Percentiles rank a stretch among this genome's conserved stretches.
Conservation (phyloP, 2,113 vertebrate genomes). For the Hiodon alosoides region DNA sequence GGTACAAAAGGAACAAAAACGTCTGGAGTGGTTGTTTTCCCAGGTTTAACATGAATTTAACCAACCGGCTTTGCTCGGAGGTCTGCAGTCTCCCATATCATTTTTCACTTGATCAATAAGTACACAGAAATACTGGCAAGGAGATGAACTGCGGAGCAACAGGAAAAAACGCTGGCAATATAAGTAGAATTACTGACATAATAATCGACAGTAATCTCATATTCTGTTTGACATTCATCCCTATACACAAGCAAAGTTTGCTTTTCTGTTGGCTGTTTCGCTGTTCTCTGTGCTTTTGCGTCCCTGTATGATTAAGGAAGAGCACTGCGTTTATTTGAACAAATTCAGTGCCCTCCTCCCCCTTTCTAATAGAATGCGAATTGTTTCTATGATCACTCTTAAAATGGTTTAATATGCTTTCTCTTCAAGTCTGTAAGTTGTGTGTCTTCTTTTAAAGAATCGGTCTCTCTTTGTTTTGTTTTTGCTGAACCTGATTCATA, state of each 20-base stretch:
- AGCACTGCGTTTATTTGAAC: neutral
- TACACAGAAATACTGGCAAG: no score
- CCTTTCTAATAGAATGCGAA: constrained; percentile 24
- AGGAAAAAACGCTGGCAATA: no score
- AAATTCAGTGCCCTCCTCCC: neutral
- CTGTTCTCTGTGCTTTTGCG: neutral
- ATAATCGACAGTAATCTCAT: no score
- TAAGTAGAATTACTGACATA: no score
- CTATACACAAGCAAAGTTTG: neutral
- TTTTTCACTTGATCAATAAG: no score
- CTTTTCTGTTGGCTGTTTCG: neutral
- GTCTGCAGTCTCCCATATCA: no score
- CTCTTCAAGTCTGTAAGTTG: constrained; percentile 49
- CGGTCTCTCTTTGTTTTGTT: constrained; percentile 55
- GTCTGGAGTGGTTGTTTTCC: no score
- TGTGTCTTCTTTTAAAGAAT: constrained; percentile 50
- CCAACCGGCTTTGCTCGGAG: no score
- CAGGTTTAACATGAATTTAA: no score
- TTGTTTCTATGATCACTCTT: constrained; percentile 23
- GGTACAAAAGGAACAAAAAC: no score
- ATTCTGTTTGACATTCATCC: neutral
- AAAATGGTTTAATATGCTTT: constrained; percentile 18
- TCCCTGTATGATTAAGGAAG: neutral
- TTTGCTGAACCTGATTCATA: constrained; percentile 57
- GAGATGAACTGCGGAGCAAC: no score